Base-by-base conservation (phyloP, 2,888 invertebrate species). In the Meganola albula region DNA sequence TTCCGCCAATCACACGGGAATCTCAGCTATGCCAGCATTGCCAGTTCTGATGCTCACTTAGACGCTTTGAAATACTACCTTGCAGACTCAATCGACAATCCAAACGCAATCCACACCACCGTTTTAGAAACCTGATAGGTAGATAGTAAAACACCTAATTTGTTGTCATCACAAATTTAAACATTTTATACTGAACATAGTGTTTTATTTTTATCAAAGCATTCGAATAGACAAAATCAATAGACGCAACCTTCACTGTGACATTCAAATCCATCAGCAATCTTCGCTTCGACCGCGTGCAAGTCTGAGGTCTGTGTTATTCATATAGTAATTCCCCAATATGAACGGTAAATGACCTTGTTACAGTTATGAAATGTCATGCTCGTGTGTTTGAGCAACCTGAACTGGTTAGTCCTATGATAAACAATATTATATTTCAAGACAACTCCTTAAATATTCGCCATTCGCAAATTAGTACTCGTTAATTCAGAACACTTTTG, bases 311-410 rank as follows among this genome's bases (percentile, higher is more conserved):
- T 52, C 47, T 52, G 45, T 53, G 51, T 52, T 63, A 60, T 58
- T 62, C 20, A 43, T 27, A 34, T 64, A 62, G 63, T 71, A 65
- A 73, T 68, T 66, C 69, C 61, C 67, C 63, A 74, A 74, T 74
- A 72, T 53, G 70, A 73, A 66, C 69, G 65, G 70, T 74, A 68
- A 64, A 59, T 69, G 73, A 70, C 83, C 82, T 82, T 79, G 83
- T 77, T 82, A 79, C 75, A 76, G 73, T 75, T 80, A 73, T 70
- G 73, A 80, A 82, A 82, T 82, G 80, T 82, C 82, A 79, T 68
- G 65, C 67, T 69, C 71, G 73, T 71, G 58, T 63, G 63, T 73
- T 69, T 68, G 63, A 63, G 70, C 69, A 70, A 71, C 69, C 48
- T 48, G 50, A 66, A 71, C 70, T 63, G 63, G 70, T 70, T 63